Conservation (phyloP, 2,113 vertebrate genomes). For the Dryoscopus gambensis region DNA sequence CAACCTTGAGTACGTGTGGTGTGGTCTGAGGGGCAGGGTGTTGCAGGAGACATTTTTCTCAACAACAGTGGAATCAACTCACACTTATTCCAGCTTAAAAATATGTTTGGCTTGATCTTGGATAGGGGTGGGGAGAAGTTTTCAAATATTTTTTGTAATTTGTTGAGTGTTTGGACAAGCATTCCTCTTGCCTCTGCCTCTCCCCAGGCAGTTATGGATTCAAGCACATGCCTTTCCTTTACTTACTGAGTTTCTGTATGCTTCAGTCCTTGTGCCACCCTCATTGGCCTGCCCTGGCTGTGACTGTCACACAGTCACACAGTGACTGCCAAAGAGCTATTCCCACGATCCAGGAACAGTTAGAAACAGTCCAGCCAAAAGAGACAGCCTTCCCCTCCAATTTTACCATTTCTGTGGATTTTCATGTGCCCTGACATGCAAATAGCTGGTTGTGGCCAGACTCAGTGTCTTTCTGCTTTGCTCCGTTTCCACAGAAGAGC, state of each 20-base stretch:
- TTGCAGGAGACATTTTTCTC: background rate
- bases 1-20: background rate
- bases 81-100: background rate
- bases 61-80: background rate
- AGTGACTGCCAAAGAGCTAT: background rate
- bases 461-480: background rate
- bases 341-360: rapidly evolving
- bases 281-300: background rate
- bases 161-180: background rate
- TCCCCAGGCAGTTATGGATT: background rate
- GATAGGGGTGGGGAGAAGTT: background rate
- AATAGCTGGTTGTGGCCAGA: background rate
- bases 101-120: background rate
- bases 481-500: background rate
- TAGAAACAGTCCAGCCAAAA: background rate
- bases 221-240: background rate
- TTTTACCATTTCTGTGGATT: background rate
- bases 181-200: background rate
- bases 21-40: background rate
- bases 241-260: background rate
- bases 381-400: background rate
- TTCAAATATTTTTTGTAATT: background rate
- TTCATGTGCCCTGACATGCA: background rate
- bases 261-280: background rate
- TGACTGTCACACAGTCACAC: too few species aligned